These are phyloP conservation scores for Lanius collurio DNA, from an alignment of 2,113 vertebrate species.

Conservation along the genomic window DNA sequence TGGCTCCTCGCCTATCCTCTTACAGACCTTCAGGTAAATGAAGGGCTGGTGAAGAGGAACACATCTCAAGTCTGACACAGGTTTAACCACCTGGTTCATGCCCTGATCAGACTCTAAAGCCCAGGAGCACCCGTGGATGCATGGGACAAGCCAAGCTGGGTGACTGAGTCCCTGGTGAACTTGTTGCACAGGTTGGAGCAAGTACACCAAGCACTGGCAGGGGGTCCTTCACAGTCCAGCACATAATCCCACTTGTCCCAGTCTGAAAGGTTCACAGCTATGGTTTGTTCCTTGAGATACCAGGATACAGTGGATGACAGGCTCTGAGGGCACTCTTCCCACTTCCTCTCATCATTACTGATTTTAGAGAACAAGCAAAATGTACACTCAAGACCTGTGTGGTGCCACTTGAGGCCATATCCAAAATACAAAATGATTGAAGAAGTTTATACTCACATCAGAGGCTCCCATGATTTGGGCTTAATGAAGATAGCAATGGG, in stretches of 20 bases:
- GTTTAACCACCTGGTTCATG: background rate
- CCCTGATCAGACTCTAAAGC: background rate
- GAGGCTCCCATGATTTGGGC: slow-evolving; percentile 89
- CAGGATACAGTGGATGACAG: background rate
- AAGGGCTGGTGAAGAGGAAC: background rate
- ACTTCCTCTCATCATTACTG: background rate
- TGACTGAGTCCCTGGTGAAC: background rate
- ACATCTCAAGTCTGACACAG: background rate
- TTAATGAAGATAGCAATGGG: slow-evolving; percentile 98
- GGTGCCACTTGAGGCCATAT: background rate
- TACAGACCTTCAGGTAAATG: background rate
- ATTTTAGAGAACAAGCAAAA: background rate
- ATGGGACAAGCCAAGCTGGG: background rate
- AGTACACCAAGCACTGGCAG: background rate
- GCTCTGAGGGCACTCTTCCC: background rate
- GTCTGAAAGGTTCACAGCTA: background rate
- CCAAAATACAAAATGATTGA: background rate
- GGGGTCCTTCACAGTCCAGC: background rate
- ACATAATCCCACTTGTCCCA: fast-evolving
- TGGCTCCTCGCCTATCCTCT: background rate
- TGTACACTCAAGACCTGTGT: background rate
- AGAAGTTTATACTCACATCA: slow-evolving; percentile 86
- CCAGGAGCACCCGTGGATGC: background rate
- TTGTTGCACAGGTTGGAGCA: background rate
- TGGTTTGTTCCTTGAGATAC: background rate